Percentiles rank a stretch among this genome's conserved stretches.
These are phyloP conservation scores for Oeneis ivallda DNA, from an alignment of 2,888 invertebrate genomes.

Conservation along the genomic window DNA sequence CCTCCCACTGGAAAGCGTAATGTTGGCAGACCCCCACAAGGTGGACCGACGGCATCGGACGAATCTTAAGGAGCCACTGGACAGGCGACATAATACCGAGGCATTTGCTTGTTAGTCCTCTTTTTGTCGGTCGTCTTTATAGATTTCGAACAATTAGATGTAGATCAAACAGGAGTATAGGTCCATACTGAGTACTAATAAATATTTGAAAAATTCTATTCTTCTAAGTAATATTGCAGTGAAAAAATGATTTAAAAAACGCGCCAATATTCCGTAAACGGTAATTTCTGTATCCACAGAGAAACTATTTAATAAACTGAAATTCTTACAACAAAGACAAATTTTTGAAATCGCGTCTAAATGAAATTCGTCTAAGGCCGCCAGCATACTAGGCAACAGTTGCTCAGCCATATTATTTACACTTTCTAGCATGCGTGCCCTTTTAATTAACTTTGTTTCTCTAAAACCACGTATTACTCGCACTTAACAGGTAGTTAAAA, in stretches of 20 bases:
- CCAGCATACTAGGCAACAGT: not conserved
- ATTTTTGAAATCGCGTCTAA: conserved; percentile 2
- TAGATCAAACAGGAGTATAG: not conserved
- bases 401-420: conserved; percentile 1
- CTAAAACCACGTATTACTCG: not conserved
- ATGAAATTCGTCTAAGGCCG: conserved; percentile 17
- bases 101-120: not conserved
- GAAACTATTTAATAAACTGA: conserved; percentile 15
- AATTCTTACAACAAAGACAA: conserved; percentile 11
- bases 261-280: not conserved
- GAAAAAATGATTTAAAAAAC: not conserved
- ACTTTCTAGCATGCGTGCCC: not conserved
- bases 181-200: not conserved
- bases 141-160: not conserved
- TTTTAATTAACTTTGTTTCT: not conserved
- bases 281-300: not conserved
- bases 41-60: no score
- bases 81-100: no score
- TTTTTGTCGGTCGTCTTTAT: not conserved
- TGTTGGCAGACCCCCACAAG: no score
- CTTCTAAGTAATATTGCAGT: not conserved
- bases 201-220: not conserved
- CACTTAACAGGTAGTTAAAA: no score
- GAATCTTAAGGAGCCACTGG: no score
- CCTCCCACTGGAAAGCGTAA: no score